Evolutionary conservation across 1,140 invertebrate genomes (phyloP).

Genomic region (Frieseomelitta varia): DNA sequence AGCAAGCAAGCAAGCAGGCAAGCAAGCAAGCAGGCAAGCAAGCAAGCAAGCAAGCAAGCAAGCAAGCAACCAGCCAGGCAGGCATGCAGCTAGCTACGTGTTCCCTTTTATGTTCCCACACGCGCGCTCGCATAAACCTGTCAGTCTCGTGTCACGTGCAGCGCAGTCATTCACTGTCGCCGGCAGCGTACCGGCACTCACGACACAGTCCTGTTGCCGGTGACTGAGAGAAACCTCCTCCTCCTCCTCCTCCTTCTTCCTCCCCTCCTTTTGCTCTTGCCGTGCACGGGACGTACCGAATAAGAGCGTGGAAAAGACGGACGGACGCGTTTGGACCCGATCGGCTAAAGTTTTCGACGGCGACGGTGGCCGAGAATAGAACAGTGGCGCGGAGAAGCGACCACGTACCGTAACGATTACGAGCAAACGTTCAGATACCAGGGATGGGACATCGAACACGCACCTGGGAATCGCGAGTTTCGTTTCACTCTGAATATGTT

Average conservation of each 20-base stretch:
- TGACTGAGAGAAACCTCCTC: conserved; percentile 56
- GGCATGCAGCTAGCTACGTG: conserved; percentile 76
- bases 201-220: conserved; percentile 65
- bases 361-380: conserved; percentile 12
- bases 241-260: too few species aligned
- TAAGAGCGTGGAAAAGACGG: conserved; percentile 58
- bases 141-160: conserved; percentile 82
- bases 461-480: too few species aligned
- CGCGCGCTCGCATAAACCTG: conserved; percentile 81
- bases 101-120: conserved; percentile 82
- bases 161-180: conserved; percentile 82
- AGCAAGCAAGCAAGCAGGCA: conserved; percentile 66
- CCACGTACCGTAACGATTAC: too few species aligned
- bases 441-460: too few species aligned
- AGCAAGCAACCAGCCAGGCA: conserved; percentile 46
- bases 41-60: conserved; percentile 31
- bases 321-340: conserved; percentile 40
- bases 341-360: conserved; percentile 20
- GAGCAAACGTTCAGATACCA: too few species aligned
- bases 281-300: conserved; percentile 31
- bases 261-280: neutral
- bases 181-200: conserved; percentile 76
- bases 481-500: too few species aligned
- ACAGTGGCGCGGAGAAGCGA: neutral
- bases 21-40: conserved; percentile 46